A percentile compares a stretch with the other conserved stretches of the same genome.
phyloP scores from a whole-genome alignment of 2,888 invertebrate genomes.

The Eupithecia insigniata region DNA sequence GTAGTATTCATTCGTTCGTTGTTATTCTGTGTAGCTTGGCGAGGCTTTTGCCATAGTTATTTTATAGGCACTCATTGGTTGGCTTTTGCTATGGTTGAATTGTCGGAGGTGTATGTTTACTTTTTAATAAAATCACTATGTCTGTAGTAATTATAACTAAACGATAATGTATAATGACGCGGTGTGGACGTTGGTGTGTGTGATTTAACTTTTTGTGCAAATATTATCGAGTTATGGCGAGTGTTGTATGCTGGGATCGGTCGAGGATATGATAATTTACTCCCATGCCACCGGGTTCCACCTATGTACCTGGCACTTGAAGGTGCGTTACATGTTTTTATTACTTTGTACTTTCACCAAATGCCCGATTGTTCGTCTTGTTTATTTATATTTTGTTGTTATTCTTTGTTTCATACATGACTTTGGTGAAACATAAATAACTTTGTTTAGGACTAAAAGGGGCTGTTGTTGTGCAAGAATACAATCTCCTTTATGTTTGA shows the following conservation, averaged over 20 bases:
- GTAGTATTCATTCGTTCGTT: no score
- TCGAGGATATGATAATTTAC: constrained; percentile 80
- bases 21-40: background rate
- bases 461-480: constrained; percentile 58
- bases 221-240: constrained; percentile 63
- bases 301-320: constrained; percentile 77
- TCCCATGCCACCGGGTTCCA: constrained; percentile 78
- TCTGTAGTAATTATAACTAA: constrained; percentile 61
- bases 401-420: constrained; percentile 29
- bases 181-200: constrained; percentile 49
- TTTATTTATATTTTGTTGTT: constrained; percentile 15
- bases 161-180: constrained; percentile 61
- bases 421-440: constrained; percentile 55
- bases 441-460: constrained; percentile 56
- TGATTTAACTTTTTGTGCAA: constrained; percentile 53
- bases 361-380: constrained; percentile 11
- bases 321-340: constrained; percentile 68
- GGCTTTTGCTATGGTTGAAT: constrained; percentile 63
- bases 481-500: constrained; percentile 33
- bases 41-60: no score
- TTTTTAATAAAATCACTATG: constrained; percentile 50
- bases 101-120: constrained; percentile 59
- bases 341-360: constrained; percentile 25
- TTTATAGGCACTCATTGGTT: no score
- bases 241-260: constrained; percentile 70